Evolutionary conservation across 2,888 invertebrate genomes (phyloP), one percentile per base, ranked within the genome.

Genomic region (Dorcus parallelipipedus): DNA sequence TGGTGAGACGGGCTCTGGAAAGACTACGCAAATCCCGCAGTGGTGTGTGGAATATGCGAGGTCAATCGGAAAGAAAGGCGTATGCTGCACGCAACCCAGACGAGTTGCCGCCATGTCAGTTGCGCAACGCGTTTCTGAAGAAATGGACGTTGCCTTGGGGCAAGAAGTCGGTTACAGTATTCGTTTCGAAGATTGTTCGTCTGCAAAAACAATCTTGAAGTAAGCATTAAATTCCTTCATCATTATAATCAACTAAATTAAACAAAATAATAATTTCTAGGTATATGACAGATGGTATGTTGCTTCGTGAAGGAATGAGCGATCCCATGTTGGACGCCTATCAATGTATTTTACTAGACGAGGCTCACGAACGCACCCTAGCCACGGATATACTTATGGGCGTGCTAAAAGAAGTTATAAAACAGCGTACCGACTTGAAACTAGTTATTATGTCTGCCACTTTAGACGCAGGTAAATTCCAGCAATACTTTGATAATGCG

Each of bases 261-360:
- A 41, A 41, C 2, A 2, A 14, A 41, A n/a, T 41, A 41, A n/a
- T 41, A 41, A 6, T 49, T 72, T 75, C 54, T 67, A 88, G 87
- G 74, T 98, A 99, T 77, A 95, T 98, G 95, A 99, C 99, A 9
- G 98, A 99, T 72, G 99, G 99, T 93, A 99, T 99, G 99, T 86
- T 99, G 77, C 81, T 99, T 38, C 83, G 99, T 61, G 99, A 99
- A 82, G 98, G 96, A 0, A 99, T 99, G 99, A 97, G 96, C 0
- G 97, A 98, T 78, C 98, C 99, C 0, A 92, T 98, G 88, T 80
- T 99, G 6, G 97, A 98, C 68, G 88, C 89, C 9, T 99, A 99
- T 79, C 91, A 97, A 74, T 97, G 97, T 2, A 91, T 97, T 41
- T 80, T 99, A 54, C 87, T 99, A 45, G 99, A 99, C 71, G 99